phyloP scores from a whole-genome alignment of 2,113 vertebrate genomes.

The Trachemys scripta region DNA sequence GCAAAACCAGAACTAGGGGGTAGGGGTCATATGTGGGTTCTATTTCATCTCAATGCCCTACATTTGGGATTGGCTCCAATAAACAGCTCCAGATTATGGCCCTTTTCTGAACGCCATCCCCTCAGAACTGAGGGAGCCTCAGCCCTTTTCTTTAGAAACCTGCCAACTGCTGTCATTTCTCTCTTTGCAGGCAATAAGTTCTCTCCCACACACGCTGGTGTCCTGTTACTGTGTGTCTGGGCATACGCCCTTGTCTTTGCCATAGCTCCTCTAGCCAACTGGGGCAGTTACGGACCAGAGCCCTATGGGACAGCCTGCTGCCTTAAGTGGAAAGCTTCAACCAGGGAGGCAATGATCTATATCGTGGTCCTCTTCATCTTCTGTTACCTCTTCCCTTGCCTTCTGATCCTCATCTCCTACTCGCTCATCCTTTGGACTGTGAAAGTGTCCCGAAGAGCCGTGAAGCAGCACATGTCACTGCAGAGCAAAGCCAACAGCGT shows the following conservation, averaged over 20 bases:
- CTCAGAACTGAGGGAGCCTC: not conserved
- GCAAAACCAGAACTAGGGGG: not conserved
- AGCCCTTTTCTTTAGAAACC: not conserved
- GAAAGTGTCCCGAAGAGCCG: slow-evolving; percentile 78
- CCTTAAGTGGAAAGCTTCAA: slow-evolving; percentile 83
- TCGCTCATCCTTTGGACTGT: slow-evolving; percentile 84
- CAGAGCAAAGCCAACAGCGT: slow-evolving; percentile 75
- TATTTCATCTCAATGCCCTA: not conserved
- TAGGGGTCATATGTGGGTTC: not conserved
- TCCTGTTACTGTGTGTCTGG: slow-evolving; percentile 84
- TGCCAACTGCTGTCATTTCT: rapidly evolving
- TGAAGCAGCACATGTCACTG: slow-evolving; percentile 83
- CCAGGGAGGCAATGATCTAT: slow-evolving; percentile 82
- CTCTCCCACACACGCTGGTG: slow-evolving; percentile 76
- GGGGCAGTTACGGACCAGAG: slow-evolving; percentile 87
- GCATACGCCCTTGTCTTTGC: slow-evolving; percentile 85
- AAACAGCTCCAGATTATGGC: not conserved
- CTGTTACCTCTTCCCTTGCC: slow-evolving; percentile 88
- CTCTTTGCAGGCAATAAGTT: slow-evolving; percentile 83
- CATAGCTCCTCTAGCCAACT: slow-evolving; percentile 80
- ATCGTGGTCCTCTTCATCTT: slow-evolving; percentile 86
- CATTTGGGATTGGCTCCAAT: not conserved
- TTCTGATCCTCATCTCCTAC: slow-evolving; percentile 86
- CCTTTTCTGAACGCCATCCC: not conserved
- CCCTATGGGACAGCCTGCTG: slow-evolving; percentile 91